phyloP scores from a whole-genome alignment of 2,113 vertebrate species.

The Chloropsis hardwickii region DNA sequence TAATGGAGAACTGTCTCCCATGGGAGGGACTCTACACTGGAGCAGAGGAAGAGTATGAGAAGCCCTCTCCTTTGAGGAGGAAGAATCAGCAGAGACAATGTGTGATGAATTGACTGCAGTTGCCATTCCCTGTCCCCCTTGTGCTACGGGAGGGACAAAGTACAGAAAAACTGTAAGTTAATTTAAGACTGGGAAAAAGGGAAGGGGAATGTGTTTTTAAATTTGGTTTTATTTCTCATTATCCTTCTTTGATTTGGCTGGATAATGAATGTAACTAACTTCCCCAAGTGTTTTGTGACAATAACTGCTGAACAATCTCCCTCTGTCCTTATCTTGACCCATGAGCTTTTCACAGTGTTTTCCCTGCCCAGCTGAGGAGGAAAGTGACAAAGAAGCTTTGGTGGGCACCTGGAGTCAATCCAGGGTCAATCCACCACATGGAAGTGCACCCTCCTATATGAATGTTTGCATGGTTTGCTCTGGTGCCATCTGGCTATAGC shows the following conservation, averaged over 20 bases:
- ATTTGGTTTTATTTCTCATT: not conserved
- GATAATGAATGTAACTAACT: not conserved
- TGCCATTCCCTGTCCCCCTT: accelerated
- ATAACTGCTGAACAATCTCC: accelerated
- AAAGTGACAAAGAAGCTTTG: not conserved
- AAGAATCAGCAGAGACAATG: not conserved
- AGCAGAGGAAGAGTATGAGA: not conserved
- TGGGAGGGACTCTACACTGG: not conserved
- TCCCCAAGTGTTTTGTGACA: not conserved
- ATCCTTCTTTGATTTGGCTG: not conserved
- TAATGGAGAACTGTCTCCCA: not conserved
- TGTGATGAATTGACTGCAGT: not conserved
- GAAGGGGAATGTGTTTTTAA: not conserved
- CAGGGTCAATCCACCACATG: not conserved
- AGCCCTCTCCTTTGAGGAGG: not conserved
- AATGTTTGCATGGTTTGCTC: not conserved
- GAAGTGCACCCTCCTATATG: not conserved
- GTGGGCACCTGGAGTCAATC: not conserved
- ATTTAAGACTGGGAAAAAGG: not conserved
- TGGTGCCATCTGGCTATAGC: not conserved
- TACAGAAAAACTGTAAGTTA: not conserved
- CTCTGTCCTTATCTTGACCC: not conserved
- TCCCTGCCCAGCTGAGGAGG: not conserved
- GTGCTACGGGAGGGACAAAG: not conserved
- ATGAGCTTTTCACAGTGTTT: not conserved